These are phyloP conservation scores for Erebia aethiops DNA, from an alignment of 2,888 invertebrate genomes.

Conservation along the genomic window DNA sequence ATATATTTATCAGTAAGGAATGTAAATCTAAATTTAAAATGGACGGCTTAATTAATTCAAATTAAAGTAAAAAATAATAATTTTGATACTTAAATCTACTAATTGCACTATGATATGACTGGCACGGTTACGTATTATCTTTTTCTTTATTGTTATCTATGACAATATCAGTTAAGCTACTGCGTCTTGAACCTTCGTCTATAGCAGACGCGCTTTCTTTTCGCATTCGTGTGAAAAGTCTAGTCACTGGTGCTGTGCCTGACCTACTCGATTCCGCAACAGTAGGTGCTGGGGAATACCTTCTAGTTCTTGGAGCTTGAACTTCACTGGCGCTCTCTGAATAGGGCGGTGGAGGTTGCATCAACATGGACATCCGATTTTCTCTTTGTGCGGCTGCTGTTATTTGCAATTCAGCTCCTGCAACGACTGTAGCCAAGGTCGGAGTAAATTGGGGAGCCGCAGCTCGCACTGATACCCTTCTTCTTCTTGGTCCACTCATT, in stretches of 20 bases:
- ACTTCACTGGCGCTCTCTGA: constrained; percentile 60
- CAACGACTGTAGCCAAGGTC: constrained; percentile 74
- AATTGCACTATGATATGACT: constrained; percentile 59
- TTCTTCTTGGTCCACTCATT: constrained; percentile 61
- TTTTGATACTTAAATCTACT: constrained; percentile 41
- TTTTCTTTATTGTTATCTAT: constrained; percentile 78
- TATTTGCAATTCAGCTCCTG: constrained; percentile 72
- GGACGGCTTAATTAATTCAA: constrained; percentile 13
- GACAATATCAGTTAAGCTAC: constrained; percentile 77
- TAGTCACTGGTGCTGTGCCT: constrained; percentile 67
- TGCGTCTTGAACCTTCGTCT: constrained; percentile 65
- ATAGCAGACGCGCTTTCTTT: constrained; percentile 62
- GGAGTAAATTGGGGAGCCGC: constrained; percentile 74
- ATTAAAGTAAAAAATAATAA: background rate
- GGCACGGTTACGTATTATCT: constrained; percentile 71
- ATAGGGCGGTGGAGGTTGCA: constrained; percentile 76
- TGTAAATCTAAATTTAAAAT: background rate
- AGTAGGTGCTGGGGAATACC: constrained; percentile 72
- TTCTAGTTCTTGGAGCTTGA: constrained; percentile 61
- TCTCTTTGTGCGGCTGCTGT: constrained; percentile 73
- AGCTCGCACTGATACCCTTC: constrained; percentile 72
- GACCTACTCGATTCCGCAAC: constrained; percentile 63
- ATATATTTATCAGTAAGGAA: background rate
- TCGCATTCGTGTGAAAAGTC: constrained; percentile 72
- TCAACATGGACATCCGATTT: constrained; percentile 71